These are phyloP conservation scores for Campylomormyrus numenius DNA, from an alignment of 2,113 vertebrate species.

Conservation along the genomic window DNA sequence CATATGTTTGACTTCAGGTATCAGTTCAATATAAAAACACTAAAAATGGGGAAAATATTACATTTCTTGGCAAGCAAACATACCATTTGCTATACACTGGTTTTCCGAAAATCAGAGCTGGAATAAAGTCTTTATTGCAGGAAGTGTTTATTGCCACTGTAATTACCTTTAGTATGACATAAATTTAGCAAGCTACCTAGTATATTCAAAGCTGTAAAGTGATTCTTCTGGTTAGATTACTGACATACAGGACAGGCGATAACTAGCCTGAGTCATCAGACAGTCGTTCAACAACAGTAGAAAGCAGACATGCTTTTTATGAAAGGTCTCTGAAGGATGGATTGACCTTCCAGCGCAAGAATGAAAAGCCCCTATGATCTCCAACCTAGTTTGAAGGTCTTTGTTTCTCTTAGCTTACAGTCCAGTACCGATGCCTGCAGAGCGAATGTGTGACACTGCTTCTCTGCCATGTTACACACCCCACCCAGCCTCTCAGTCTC, in stretches of 20 bases:
- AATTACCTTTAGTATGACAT: neutral
- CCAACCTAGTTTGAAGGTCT: neutral
- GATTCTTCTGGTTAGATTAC: neutral
- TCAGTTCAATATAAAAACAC: neutral
- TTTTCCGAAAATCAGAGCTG: neutral
- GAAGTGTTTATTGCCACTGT: neutral
- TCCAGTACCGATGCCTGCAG: neutral
- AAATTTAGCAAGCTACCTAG: neutral
- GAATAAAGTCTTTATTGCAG: neutral
- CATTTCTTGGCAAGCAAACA: neutral
- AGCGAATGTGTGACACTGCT: neutral
- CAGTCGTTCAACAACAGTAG: neutral
- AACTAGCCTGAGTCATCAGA: neutral
- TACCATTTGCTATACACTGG: neutral
- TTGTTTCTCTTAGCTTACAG: neutral
- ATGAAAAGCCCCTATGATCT: neutral
- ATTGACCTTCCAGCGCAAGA: neutral
- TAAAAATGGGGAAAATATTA: neutral
- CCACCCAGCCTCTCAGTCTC: neutral
- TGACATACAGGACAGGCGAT: neutral
- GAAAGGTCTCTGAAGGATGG: neutral
- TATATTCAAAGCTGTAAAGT: neutral
- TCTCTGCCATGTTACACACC: neutral
- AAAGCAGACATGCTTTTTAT: neutral
- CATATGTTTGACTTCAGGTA: neutral